Percentiles rank a stretch among this genome's conserved stretches.
Evolutionary conservation across 2,888 invertebrate species (phyloP).

Genomic region (Drepana falcataria): DNA sequence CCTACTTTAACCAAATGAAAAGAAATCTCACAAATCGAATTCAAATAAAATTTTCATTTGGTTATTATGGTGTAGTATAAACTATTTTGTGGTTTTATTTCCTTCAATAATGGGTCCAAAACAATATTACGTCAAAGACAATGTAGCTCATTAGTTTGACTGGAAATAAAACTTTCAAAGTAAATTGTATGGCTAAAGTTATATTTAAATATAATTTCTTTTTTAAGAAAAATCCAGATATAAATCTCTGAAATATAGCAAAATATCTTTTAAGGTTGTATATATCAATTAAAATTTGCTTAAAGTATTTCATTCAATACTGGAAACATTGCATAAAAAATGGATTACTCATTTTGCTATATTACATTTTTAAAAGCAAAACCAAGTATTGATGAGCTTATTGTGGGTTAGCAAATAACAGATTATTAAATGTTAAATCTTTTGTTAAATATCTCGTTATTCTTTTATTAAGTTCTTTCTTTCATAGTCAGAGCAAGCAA

Average conservation of each 20-base stretch:
- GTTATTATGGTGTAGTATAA: not conserved
- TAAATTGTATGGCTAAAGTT: not conserved
- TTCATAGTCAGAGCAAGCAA: not conserved
- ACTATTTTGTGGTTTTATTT: not conserved
- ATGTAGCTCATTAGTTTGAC: too few relatives aligned
- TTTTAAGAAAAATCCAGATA: not conserved
- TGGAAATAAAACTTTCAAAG: not conserved
- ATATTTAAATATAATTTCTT: not conserved
- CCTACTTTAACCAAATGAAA: not conserved
- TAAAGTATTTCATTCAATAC: too few relatives aligned
- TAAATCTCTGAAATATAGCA: not conserved
- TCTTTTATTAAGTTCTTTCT: not conserved
- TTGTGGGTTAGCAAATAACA: not conserved
- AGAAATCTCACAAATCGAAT: not conserved
- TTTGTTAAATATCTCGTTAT: not conserved
- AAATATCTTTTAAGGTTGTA: not conserved
- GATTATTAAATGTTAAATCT: not conserved
- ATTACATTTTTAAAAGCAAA: constrained; percentile 19
- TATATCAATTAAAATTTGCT: not conserved
- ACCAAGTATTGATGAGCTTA: constrained; percentile 13
- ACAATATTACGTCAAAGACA: not conserved
- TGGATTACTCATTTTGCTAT: constrained; percentile 20
- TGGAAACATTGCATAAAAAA: too few relatives aligned
- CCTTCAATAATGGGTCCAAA: not conserved
- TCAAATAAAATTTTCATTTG: not conserved